These are phyloP conservation scores for Cassiopea xamachana DNA, from an alignment of 30 jellyfish, hydroid and myxozoan species.

Conservation along the genomic window DNA sequence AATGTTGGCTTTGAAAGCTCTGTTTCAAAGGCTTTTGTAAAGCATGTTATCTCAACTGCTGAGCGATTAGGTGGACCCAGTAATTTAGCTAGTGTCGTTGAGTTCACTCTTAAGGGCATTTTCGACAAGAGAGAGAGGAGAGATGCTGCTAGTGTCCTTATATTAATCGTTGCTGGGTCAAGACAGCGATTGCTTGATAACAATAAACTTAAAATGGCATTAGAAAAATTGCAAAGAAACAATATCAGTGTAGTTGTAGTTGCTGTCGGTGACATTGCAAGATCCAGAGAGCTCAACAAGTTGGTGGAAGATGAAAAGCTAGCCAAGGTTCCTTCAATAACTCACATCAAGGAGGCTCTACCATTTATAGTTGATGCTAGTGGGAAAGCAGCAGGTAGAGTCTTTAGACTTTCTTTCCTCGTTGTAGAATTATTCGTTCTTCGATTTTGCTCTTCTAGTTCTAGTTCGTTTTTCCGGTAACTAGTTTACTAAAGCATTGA, in stretches of 20 bases:
- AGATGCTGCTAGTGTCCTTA: constrained; percentile 46
- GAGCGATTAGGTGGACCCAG: constrained; percentile 10
- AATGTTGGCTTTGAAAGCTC: neutral
- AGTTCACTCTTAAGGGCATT: neutral
- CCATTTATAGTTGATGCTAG: constrained; percentile 13
- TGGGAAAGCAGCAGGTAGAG: constrained; percentile 48
- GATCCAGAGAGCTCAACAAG: neutral
- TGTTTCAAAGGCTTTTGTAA: constrained; percentile 6
- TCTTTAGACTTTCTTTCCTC: too few relatives aligned
- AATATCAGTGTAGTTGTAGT: constrained; percentile 43
- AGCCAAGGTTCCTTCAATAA: neutral
- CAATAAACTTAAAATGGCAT: constrained; percentile 6
- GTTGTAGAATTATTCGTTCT: too few relatives aligned
- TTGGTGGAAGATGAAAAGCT: neutral
- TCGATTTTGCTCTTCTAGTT: too few relatives aligned
- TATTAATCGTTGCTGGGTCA: constrained; percentile 65
- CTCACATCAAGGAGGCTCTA: constrained; percentile 9
- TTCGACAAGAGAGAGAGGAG: neutral
- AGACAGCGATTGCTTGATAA: neutral
- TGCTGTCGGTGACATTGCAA: constrained; percentile 33
- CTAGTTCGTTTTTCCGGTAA: too few relatives aligned
- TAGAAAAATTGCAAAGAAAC: neutral
- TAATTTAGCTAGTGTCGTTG: neutral
- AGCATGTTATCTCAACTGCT: neutral
- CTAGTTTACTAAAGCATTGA: too few relatives aligned